Conservation (phyloP, 2,888 invertebrate species). For the Nephrotoma appendiculata region DNA sequence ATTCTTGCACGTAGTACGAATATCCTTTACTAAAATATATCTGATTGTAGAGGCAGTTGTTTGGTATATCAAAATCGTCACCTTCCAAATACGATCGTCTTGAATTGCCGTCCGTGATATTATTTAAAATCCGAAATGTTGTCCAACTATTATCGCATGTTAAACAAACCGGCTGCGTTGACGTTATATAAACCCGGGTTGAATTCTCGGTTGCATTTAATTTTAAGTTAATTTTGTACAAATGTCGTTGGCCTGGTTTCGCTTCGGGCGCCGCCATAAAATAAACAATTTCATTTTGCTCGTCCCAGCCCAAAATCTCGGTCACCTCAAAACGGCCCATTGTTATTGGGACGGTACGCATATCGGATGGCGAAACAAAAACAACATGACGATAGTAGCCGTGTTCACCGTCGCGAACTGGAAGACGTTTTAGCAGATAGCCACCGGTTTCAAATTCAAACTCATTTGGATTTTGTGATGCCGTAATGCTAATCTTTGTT, state of each 20-base stretch:
- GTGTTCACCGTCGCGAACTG: slow-evolving; percentile 45
- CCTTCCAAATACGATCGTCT: neutral
- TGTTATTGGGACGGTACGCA: slow-evolving; percentile 39
- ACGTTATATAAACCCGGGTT: slow-evolving; percentile 31
- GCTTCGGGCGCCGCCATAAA: slow-evolving; percentile 67
- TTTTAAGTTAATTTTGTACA: slow-evolving; percentile 52
- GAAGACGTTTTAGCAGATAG: slow-evolving; percentile 37
- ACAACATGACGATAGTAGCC: slow-evolving; percentile 45
- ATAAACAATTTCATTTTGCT: slow-evolving; percentile 55
- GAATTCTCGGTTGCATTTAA: slow-evolving; percentile 30
- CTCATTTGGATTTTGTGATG: neutral
- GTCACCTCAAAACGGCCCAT: slow-evolving; percentile 63
- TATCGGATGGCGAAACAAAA: slow-evolving; percentile 30
- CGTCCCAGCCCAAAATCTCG: slow-evolving; percentile 63
- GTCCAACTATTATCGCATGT: slow-evolving; percentile 30
- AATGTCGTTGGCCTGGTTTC: slow-evolving; percentile 64
- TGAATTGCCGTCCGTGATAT: slow-evolving; percentile 6
- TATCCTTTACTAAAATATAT: slow-evolving; percentile 49
- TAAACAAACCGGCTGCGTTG: slow-evolving; percentile 29
- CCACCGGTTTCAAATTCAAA: slow-evolving; percentile 18
- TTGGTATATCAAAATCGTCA: slow-evolving; percentile 28
- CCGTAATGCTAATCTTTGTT: neutral
- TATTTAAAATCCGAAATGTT: slow-evolving; percentile 23
- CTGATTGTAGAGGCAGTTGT: slow-evolving; percentile 47
- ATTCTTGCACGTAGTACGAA: slow-evolving; percentile 54